phyloP scores from a whole-genome alignment of 2,113 vertebrate species.

The Plotosus lineatus region DNA sequence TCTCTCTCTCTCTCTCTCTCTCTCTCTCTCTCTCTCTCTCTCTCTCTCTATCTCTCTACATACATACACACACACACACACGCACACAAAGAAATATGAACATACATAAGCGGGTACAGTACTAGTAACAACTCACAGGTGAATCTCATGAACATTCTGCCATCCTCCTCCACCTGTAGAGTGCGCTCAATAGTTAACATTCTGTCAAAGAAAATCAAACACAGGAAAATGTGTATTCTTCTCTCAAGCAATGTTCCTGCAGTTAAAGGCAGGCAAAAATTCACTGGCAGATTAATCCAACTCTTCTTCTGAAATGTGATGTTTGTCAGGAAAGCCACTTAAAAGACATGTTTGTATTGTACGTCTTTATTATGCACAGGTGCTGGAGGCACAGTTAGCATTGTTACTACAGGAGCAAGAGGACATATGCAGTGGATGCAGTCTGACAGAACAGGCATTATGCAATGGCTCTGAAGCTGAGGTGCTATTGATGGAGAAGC shows the following conservation, averaged over 20 bases:
- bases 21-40: too few species aligned
- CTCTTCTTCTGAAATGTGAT: not conserved
- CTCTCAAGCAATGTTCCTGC: not conserved
- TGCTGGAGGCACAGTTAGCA: slow-evolving; percentile 91
- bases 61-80: too few species aligned
- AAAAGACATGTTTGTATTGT: not conserved
- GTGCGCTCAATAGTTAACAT: too few species aligned
- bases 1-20: too few species aligned
- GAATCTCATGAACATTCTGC: too few species aligned
- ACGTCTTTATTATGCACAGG: slow-evolving; percentile 68
- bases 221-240: not conserved
- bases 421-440: slow-evolving; percentile 90
- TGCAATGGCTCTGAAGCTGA: slow-evolving; percentile 90
- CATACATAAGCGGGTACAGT: too few species aligned
- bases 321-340: not conserved
- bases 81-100: too few species aligned
- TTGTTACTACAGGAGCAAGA: slow-evolving; percentile 89
- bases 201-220: not conserved
- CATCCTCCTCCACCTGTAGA: too few species aligned
- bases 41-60: too few species aligned
- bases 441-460: slow-evolving; percentile 90
- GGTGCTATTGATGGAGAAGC: slow-evolving; percentile 94
- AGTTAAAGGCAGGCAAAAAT: not conserved
- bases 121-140: too few species aligned
- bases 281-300: not conserved